Base-by-base conservation (phyloP, 2,113 vertebrate species). In the Oncorhynchus keta region DNA sequence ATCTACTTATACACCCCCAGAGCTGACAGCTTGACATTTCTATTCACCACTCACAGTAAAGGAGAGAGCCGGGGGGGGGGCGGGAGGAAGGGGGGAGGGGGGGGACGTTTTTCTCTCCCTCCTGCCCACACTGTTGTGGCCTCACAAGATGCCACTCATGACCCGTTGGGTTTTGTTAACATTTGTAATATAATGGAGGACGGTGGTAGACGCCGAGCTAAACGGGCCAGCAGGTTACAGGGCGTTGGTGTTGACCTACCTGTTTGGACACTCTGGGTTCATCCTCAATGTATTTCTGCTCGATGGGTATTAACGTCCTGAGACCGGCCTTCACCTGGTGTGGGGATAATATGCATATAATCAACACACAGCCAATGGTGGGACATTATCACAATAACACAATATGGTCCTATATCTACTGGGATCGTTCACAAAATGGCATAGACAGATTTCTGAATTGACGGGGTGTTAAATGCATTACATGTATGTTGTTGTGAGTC, bases 271-370 rank as follows among this genome's bases (percentile, higher is more conserved):
- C 95, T 93, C 93, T 95, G 88, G 96, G 93, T 90, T 99, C 97
- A 85, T 98, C 97, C 93, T 99, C 98, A 76, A 99, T 97, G 84
- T 99, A 99, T 92, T 99, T 99, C 94, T 96, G 93, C 90, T 99
- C 97, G 89, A 96, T 95, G 87, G 98, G 97, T 84, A 95, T 95
- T 92, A 99, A 88, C 59, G 98, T 98, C 93, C 94, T 93, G 87
- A 99, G 93, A 88, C 97, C 96, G 89, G 97, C 97, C 94, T 97
- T 99, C 92, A 99, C 95, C 98, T 99, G 83, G 85, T 82, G 84
- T 89, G 93, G 93, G 1, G 51, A 76, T 49, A 68, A 83, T 73
- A 86, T 70, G 80, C 66, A 72, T 45, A 66, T 14, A 11, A 69
- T 26, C 39, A 24, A 51, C 69, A 51, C 69, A 22, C 74, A 67